These are phyloP conservation scores for Hypomecis atomaria DNA, from an alignment of 2,888 invertebrate genomes.

Conservation along the genomic window DNA sequence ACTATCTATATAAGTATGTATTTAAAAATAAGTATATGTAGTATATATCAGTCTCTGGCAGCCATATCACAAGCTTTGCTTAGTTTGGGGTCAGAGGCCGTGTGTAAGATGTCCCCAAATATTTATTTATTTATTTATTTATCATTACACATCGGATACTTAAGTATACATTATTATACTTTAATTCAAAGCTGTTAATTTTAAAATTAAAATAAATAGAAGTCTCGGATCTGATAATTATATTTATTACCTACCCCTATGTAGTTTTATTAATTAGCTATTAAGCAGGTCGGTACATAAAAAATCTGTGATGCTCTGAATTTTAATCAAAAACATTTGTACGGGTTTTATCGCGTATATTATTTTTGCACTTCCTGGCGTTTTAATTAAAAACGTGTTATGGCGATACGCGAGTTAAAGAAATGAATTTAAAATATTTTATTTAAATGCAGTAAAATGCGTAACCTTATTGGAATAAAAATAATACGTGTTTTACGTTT, in stretches of 20 bases:
- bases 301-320: constrained; percentile 3
- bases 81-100: too few relatives aligned
- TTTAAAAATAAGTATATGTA: too few relatives aligned
- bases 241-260: background rate
- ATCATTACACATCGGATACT: too few relatives aligned
- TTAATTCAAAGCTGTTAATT: too few relatives aligned
- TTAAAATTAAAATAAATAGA: too few relatives aligned
- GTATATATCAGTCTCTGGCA: too few relatives aligned
- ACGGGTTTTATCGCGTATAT: constrained; percentile 15
- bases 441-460: constrained; percentile 2
- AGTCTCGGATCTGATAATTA: too few relatives aligned
- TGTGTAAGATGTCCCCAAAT: too few relatives aligned
- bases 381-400: constrained; percentile 20
- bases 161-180: too few relatives aligned
- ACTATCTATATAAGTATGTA: too few relatives aligned
- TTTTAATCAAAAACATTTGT: constrained; percentile 11
- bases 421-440: constrained; percentile 8
- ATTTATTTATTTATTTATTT: too few relatives aligned
- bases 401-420: constrained; percentile 14
- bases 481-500: background rate
- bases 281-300: background rate
- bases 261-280: background rate
- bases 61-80: too few relatives aligned
- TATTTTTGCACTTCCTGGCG: constrained; percentile 11
- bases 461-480: background rate